Evolutionary conservation across 2,888 invertebrate species (phyloP).

Genomic region (Diachrysia chrysitis): DNA sequence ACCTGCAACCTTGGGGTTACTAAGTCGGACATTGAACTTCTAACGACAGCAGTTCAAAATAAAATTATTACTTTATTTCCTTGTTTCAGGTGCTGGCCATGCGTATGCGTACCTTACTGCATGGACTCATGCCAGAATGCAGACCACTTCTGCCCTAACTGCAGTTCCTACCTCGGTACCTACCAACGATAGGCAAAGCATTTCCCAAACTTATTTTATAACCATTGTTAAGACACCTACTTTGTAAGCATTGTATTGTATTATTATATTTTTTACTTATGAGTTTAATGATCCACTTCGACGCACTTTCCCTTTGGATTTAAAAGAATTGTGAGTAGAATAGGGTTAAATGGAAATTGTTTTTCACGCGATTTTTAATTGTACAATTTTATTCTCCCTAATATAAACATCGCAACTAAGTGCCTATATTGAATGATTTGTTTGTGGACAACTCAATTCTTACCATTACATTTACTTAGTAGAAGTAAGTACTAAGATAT

Average conservation of each 20-base stretch:
- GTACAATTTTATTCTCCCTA: too few relatives aligned
- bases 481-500: too few relatives aligned
- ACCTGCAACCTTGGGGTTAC: too few relatives aligned
- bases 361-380: too few relatives aligned
- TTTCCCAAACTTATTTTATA: slow-evolving; percentile 12
- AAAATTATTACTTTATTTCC: neutral
- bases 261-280: slow-evolving; percentile 20
- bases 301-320: neutral
- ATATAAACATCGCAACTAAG: too few relatives aligned
- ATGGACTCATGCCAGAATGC: slow-evolving; percentile 87
- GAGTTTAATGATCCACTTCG: neutral
- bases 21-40: too few relatives aligned
- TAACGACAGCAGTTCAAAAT: too few relatives aligned
- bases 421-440: too few relatives aligned
- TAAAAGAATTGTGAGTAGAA: neutral
- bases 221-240: slow-evolving; percentile 27
- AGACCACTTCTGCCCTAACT: slow-evolving; percentile 89
- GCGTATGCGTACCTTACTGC: slow-evolving; percentile 89
- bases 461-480: too few relatives aligned
- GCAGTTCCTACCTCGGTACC: slow-evolving; percentile 87
- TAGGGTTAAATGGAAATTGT: neutral
- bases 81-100: slow-evolving; percentile 87
- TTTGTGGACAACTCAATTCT: too few relatives aligned
- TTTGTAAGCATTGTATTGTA: slow-evolving; percentile 27
- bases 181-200: slow-evolving; percentile 64